Base-by-base conservation (phyloP, 1,140 invertebrate genomes). In the Spodoptera frugiperda region DNA sequence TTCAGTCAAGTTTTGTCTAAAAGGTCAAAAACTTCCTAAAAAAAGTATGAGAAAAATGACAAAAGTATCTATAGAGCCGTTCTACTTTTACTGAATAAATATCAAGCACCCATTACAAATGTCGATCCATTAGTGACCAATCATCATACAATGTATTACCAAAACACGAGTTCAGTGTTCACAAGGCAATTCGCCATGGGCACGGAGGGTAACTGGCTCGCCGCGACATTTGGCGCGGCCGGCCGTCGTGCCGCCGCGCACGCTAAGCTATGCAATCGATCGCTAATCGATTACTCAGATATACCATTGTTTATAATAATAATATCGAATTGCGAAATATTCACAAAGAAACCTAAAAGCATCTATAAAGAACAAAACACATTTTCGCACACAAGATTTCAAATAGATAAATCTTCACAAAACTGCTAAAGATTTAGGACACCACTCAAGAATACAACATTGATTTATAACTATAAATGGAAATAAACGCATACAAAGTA, bases 381-480 rank as follows among this genome's bases (percentile, higher is more conserved):
- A 14, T 17, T 54, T 51, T 17, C 54, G 12, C 19, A 73, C 46
- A 59, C 51, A 59, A 59, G 21, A 30, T 73, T 57, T 12, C 44
- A 65, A 25, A 25, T 25, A 25, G 15, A 65, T 65, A 72, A 78
- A 78, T 72, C 57, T 59, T 78, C 70, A 25, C 39, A 14, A 46
- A 65, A 46, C 51, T 57, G 63, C 53, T 51, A 54, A 84, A 82
- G 83, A 89, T 89, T 89, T 89, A 87, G 77, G 78, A 82, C 57
- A 61, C 65, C 46, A 76, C 53, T 46, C 75, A 81, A 65, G 55
- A 79, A 82, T 79, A 63, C 48, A 75, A 70, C 44, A 48, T 78
- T 84, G 81, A 84, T 84, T 84, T 82, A 84, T 65, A 57, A 78
- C 73, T 15, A 63, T 53, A 79, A 81, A 81, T 72, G 70, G 49